phyloP scores from a whole-genome alignment of 2,113 vertebrate genomes.

The Plecotus auritus region DNA sequence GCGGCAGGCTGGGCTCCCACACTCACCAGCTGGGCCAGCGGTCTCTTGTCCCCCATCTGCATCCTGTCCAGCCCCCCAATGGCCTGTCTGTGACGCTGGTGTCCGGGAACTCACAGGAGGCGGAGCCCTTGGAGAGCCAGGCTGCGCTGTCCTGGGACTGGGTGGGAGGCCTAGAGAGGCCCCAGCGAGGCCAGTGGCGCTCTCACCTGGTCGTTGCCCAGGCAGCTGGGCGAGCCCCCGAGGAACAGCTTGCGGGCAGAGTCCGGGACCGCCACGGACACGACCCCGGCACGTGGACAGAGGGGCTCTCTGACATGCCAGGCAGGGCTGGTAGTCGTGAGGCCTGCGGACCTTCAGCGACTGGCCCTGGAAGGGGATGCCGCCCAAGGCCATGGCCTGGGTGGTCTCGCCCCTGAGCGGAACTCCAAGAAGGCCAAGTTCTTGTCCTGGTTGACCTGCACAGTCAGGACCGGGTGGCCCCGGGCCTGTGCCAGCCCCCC shows the following conservation, averaged over 20 bases:
- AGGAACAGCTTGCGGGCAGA: slow-evolving; percentile 94
- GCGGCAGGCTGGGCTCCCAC: slow-evolving; percentile 91
- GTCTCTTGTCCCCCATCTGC: slow-evolving; percentile 95
- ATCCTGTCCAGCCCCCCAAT: slow-evolving; percentile 93
- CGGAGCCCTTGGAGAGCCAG: slow-evolving; percentile 93
- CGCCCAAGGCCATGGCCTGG: slow-evolving; percentile 94
- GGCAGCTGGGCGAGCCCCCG: slow-evolving; percentile 90
- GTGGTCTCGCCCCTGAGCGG: slow-evolving; percentile 94
- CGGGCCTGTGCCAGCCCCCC: slow-evolving; percentile 92
- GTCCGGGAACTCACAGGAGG: slow-evolving; percentile 95
- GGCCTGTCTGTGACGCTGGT: slow-evolving; percentile 95
- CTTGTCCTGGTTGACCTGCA: slow-evolving; percentile 96
- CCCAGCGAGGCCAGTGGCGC: slow-evolving; percentile 92
- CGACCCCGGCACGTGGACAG: slow-evolving; percentile 94
- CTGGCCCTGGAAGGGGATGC: slow-evolving; percentile 95
- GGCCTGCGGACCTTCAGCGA: slow-evolving; percentile 93
- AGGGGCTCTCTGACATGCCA: slow-evolving; percentile 94
- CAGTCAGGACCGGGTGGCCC: slow-evolving; percentile 93
- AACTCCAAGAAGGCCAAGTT: slow-evolving; percentile 97
- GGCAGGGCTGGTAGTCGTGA: slow-evolving; percentile 94
- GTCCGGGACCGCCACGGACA: slow-evolving; percentile 94
- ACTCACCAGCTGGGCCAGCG: slow-evolving; percentile 92
- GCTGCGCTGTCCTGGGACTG: slow-evolving; percentile 95
- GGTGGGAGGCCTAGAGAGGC: slow-evolving; percentile 92
- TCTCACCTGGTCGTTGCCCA: slow-evolving; percentile 96